Percentiles rank a stretch among this genome's conserved stretches.
Conservation (phyloP, 2,113 vertebrate genomes). For the Tupaia chinensis region DNA sequence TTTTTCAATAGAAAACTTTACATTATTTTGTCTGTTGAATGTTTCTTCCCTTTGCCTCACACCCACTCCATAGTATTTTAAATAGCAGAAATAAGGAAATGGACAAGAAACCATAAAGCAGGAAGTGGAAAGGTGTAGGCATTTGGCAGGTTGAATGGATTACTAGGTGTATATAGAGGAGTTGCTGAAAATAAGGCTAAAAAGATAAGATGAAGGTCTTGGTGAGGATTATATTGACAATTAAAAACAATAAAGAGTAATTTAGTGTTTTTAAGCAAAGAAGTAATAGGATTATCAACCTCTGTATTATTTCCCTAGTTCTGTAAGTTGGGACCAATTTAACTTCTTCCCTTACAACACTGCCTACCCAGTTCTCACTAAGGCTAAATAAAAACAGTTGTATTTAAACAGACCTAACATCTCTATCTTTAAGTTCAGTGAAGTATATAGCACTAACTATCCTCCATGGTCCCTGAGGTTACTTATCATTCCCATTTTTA, state of each 20-base stretch:
- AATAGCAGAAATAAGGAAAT: not conserved
- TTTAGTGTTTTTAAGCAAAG: not conserved
- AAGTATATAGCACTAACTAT: not conserved
- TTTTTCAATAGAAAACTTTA: no score
- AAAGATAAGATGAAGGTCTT: not conserved
- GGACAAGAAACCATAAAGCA: not conserved
- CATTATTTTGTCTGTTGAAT: no score
- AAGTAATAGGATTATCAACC: not conserved
- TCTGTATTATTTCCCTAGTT: conserved; percentile 19
- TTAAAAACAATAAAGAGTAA: not conserved
- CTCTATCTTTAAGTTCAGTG: not conserved
- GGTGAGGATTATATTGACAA: not conserved
- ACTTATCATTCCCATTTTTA: conserved; percentile 4
- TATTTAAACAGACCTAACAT: not conserved
- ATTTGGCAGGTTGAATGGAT: not conserved
- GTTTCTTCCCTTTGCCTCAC: no score
- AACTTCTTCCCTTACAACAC: not conserved
- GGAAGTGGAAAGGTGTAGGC: not conserved
- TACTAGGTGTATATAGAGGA: not conserved
- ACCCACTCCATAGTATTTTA: not conserved
- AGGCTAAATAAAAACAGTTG: not conserved
- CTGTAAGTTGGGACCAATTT: not conserved
- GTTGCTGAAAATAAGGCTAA: not conserved
- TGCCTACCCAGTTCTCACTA: not conserved
- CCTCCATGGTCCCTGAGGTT: not conserved